Evolutionary conservation across 2,113 vertebrate species (phyloP), one percentile per base, ranked within the genome.

Genomic region (Labeo rohita): DNA sequence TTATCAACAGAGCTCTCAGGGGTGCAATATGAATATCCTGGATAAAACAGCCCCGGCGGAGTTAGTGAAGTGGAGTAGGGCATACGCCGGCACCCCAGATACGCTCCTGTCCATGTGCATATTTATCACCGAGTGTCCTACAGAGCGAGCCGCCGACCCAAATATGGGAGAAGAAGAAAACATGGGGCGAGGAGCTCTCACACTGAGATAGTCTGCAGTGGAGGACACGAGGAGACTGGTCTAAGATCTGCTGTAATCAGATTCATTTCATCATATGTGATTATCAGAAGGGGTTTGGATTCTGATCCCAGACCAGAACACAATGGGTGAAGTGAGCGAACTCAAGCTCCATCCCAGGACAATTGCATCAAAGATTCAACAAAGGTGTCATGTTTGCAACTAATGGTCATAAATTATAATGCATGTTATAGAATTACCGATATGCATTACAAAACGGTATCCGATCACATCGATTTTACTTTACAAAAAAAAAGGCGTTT

Each of bases 31-130:
- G 28, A 50, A 74, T 47, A 66, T 75, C 34, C 72, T 21, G 74
- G 45, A 83, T 74, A 72, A 47, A 47, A 50, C 13, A 21, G 50
- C 39, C 21, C 43, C 16, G 7, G 74, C 7, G 74, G 74, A 52
- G 74, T 34, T 13, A n/a, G 49, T 72, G 45, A 88, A 83, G 39
- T 86, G 74, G 65, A 86, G 80, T 70, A 86, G 84, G 74, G 80
- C 80, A 86, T 54, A 10, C 3, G 65, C 68, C 49, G 45, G 9
- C 74, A 65, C 82, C 63, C 86, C 56, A 70, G 49, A 78, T 70
- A 80, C 34, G 18, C 23, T 78, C 63, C 82, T 39, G 54, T 85
- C 70, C 39, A 80, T 59, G 65, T 36, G 65, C 56, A 68, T 77
- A 88, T 86, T 88, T 50, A 86, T 88, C 73, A 86, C 65, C 1